A percentile compares a stretch with the other conserved stretches of the same genome.
phyloP scores from a whole-genome alignment of 2,888 invertebrate genomes.

The Galerucella nymphaeae region DNA sequence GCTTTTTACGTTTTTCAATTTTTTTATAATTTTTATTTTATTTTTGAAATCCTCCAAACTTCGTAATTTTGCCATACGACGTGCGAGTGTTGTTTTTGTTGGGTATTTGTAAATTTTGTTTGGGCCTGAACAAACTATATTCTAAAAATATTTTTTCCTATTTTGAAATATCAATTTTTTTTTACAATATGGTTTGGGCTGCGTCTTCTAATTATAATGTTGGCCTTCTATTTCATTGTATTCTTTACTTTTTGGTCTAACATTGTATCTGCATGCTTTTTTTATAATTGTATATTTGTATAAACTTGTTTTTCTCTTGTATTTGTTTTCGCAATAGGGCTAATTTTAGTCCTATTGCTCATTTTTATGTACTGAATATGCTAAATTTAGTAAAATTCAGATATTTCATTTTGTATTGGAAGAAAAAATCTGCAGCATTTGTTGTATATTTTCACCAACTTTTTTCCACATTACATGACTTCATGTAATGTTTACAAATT shows the following conservation, averaged over 20 bases:
- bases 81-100: conserved; percentile 57
- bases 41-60: conserved; percentile 47
- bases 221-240: conserved; percentile 66
- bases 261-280: conserved; percentile 62
- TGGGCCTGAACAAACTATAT: conserved; percentile 51
- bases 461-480: conserved; percentile 37
- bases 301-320: conserved; percentile 42
- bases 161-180: conserved; percentile 7
- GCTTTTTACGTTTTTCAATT: conserved; percentile 54
- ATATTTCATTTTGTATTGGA: conserved; percentile 23
- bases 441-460: conserved; percentile 23
- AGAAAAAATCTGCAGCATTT: conserved; percentile 26
- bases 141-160: conserved; percentile 35
- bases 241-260: conserved; percentile 64
- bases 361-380: conserved; percentile 33
- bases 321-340: conserved; percentile 44
- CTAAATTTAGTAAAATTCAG: conserved; percentile 27
- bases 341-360: conserved; percentile 50
- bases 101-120: conserved; percentile 55
- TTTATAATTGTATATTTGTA: conserved; percentile 53
- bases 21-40: conserved; percentile 45
- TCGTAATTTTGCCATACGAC: conserved; percentile 61
- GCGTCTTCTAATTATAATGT: conserved; percentile 58
- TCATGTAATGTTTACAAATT: conserved; percentile 33
- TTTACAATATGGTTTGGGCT: conserved; percentile 50